phyloP scores from a whole-genome alignment of 2,888 invertebrate genomes.

The Eucera pruinosa region DNA sequence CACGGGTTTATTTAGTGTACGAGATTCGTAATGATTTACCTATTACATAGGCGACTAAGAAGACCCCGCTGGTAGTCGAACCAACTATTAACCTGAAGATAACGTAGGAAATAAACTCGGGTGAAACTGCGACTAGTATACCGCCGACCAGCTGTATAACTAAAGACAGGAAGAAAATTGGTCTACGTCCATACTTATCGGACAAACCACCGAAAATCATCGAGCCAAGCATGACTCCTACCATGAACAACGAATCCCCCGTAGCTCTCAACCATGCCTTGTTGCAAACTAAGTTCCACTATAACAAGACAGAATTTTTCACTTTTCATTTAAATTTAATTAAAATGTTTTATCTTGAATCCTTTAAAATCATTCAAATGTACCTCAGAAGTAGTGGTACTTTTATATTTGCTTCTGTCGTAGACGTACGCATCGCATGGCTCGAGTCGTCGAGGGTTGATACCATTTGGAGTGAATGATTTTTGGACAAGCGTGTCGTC shows the following conservation, averaged over 20 bases:
- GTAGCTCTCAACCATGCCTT: constrained; percentile 87
- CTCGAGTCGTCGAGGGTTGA: constrained; percentile 41
- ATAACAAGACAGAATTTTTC: constrained; percentile 60
- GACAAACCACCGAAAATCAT: constrained; percentile 90
- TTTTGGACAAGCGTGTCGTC: constrained; percentile 27
- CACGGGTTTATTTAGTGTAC: not conserved
- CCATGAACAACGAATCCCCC: constrained; percentile 89
- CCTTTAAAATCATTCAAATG: too few species aligned
- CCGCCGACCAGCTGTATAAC: constrained; percentile 90
- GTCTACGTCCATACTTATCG: constrained; percentile 89
- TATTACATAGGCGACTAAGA: constrained; percentile 91
- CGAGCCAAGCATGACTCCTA: constrained; percentile 90
- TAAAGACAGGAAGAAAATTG: constrained; percentile 90
- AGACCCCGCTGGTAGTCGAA: constrained; percentile 91
- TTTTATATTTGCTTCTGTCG: constrained; percentile 86
- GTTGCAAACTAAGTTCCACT: constrained; percentile 90
- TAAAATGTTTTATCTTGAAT: too few species aligned
- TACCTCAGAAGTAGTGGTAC: constrained; percentile 89
- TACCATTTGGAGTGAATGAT: constrained; percentile 23
- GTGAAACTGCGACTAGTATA: constrained; percentile 88
- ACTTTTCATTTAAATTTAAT: not conserved
- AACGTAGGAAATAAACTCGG: constrained; percentile 89
- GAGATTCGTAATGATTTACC: constrained; percentile 84
- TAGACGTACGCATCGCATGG: constrained; percentile 87
- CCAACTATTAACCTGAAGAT: constrained; percentile 89